Evolutionary conservation across 1,140 invertebrate species (phyloP).

Genomic region (Schlechtendalia chinensis): DNA sequence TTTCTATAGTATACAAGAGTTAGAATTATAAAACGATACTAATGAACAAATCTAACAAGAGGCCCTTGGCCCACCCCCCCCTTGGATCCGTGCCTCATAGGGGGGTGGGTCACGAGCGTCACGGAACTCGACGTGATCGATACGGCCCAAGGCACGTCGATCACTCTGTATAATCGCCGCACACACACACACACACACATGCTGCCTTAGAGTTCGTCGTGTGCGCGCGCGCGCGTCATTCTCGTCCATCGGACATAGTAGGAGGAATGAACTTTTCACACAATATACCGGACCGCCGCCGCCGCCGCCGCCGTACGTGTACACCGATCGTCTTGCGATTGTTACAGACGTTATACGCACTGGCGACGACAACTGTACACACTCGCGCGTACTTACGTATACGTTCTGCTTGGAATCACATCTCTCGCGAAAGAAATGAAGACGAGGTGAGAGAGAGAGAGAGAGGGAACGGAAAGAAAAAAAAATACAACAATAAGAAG

Average conservation of each 20-base stretch:
- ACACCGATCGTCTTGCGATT: not conserved
- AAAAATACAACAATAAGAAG: too few species aligned
- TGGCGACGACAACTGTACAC: conserved; percentile 2
- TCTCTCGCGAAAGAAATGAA: conserved; percentile 16
- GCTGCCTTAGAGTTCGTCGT: not conserved
- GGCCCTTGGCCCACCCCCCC: too few species aligned
- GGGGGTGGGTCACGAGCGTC: too few species aligned
- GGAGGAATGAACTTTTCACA: conserved; percentile 48
- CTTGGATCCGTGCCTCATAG: too few species aligned
- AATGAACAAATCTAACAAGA: too few species aligned
- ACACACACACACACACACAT: not conserved
- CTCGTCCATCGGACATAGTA: conserved; percentile 24
- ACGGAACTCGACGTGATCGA: too few species aligned
- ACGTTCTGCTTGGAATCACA: conserved; percentile 35
- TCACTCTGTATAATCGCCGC: not conserved
- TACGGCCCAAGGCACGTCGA: too few species aligned
- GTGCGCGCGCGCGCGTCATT: not conserved
- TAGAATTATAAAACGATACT: too few species aligned
- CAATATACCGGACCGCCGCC: too few species aligned
- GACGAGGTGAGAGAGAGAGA: not conserved
- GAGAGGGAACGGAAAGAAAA: too few species aligned
- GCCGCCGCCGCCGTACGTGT: too few species aligned
- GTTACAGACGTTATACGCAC: not conserved
- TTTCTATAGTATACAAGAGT: too few species aligned
- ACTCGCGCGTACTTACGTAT: not conserved